phyloP scores from a whole-genome alignment of 2,888 invertebrate genomes.

The Ceraclea dissimilis region DNA sequence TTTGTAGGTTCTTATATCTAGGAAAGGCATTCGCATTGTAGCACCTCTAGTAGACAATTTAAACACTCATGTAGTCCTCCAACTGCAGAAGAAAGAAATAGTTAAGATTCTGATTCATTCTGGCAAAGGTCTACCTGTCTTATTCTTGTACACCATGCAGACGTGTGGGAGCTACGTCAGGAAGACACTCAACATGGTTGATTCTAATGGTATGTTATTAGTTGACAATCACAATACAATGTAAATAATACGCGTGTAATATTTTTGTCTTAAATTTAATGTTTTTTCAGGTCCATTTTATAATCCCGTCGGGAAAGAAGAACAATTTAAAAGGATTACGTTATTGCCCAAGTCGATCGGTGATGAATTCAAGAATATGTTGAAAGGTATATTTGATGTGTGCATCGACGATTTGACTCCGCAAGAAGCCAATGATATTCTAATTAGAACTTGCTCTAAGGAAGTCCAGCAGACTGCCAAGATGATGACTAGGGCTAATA shows the following conservation, averaged over 20 bases:
- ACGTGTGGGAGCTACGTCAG: slow-evolving; percentile 63
- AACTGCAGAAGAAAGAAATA: slow-evolving; percentile 62
- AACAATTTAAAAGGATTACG: slow-evolving; percentile 67
- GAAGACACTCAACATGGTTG: slow-evolving; percentile 61
- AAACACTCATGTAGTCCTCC: slow-evolving; percentile 50
- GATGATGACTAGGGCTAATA: slow-evolving; percentile 36
- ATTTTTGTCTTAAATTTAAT: background rate
- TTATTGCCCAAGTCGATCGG: slow-evolving; percentile 61
- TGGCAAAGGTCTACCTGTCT: slow-evolving; percentile 64
- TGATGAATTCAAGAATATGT: slow-evolving; percentile 56
- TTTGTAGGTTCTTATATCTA: slow-evolving; percentile 48
- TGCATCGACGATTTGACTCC: slow-evolving; percentile 61
- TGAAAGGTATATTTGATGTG: slow-evolving; percentile 56
- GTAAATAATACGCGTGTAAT: background rate
- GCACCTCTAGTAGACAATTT: slow-evolving; percentile 52
- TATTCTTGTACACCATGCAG: slow-evolving; percentile 71
- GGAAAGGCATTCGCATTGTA: slow-evolving; percentile 53
- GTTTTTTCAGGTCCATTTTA: slow-evolving; percentile 46
- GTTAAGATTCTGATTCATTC: slow-evolving; percentile 72
- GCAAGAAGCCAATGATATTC: slow-evolving; percentile 74
- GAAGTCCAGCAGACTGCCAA: slow-evolving; percentile 42
- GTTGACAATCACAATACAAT: background rate
- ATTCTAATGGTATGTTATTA: slow-evolving; percentile 37
- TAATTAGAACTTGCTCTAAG: slow-evolving; percentile 66
- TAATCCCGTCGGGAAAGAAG: slow-evolving; percentile 55